Evolutionary conservation across 2,113 vertebrate species (phyloP), one percentile per base, ranked within the genome.

Genomic region (Neopipo cinnamomea): DNA sequence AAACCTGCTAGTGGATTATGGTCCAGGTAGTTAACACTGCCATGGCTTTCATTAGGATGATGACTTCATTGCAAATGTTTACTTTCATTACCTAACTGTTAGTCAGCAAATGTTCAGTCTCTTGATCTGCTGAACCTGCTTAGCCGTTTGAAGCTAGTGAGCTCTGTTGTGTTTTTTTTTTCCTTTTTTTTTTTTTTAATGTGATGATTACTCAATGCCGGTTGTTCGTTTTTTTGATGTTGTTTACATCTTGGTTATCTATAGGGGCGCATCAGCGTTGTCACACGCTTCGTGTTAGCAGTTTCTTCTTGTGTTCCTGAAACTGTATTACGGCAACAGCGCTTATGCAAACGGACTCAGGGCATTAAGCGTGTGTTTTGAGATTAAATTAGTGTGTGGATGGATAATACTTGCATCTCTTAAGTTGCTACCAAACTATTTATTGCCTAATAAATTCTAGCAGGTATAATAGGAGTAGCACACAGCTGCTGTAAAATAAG

Each of bases 241-340:
- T 95, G 77, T 93, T 91, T 90, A 85, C 44, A 12, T 90, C 70
- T 96, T 55, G 55, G 23, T 93, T 85, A 90, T 93, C 84, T 95
- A 58, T 18, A 74, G 77, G 61, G 75, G 65, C 59, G 50, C 41
- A 35, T 96, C 86, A 71, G 47, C 2, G 1, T 73, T 86, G 68
- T 81, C 88, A 15, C 72, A 88, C 47, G 3, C 82, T 95, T 80
- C 4, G 3, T 33, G 58, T 93, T 94, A 59, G 72, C 92, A 95
- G 91, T 95, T 97, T 96, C 76, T 95, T 81, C 46, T 88, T 58
- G 37, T 20, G 3, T 96, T 96, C 91, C 66, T 95, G 90, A 94
- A 88, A 71, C 88, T 49, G 71, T 63, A 27, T 96, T 93, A 94
- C 3, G 1, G 89, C 91, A 95, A 11, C 73, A 74, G 52, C 2